Percentiles rank a stretch among this genome's conserved stretches.
phyloP scores from a whole-genome alignment of 2,797 vertebrate genomes.

The Periparus ater region DNA sequence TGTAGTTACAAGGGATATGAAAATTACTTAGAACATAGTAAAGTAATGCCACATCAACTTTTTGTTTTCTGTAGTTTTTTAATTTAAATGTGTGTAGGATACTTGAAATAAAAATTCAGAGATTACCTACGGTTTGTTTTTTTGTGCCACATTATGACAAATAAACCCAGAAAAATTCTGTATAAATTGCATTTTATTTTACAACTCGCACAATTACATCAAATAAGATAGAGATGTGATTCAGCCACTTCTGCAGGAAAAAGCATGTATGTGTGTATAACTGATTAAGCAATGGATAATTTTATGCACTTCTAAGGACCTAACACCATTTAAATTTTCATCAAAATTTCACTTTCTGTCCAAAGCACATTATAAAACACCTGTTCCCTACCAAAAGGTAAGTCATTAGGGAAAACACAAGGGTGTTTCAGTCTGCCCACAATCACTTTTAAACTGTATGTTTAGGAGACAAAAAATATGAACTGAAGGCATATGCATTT shows the following conservation, averaged over 20 bases:
- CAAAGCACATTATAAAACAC: neutral
- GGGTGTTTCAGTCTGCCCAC: neutral
- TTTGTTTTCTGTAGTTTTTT: neutral
- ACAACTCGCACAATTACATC: neutral
- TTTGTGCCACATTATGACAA: neutral
- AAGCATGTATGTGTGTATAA: neutral
- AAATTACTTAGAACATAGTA: neutral
- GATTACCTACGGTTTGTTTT: neutral
- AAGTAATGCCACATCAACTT: neutral
- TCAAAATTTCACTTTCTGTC: neutral
- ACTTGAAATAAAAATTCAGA: constrained; percentile 32
- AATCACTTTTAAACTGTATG: neutral
- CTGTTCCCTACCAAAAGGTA: neutral
- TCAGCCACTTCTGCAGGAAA: neutral
- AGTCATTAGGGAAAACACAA: neutral
- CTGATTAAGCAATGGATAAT: neutral
- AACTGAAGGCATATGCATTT: neutral
- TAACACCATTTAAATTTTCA: neutral
- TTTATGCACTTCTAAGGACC: neutral
- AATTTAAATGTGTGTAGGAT: neutral
- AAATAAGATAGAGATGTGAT: neutral
- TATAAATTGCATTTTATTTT: constrained; percentile 15
- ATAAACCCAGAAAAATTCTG: neutral
- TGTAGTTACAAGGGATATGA: neutral
- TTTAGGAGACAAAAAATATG: neutral